These are phyloP conservation scores for Zaprionus bogoriensis DNA, from an alignment of 2,888 invertebrate genomes.

Conservation along the genomic window DNA sequence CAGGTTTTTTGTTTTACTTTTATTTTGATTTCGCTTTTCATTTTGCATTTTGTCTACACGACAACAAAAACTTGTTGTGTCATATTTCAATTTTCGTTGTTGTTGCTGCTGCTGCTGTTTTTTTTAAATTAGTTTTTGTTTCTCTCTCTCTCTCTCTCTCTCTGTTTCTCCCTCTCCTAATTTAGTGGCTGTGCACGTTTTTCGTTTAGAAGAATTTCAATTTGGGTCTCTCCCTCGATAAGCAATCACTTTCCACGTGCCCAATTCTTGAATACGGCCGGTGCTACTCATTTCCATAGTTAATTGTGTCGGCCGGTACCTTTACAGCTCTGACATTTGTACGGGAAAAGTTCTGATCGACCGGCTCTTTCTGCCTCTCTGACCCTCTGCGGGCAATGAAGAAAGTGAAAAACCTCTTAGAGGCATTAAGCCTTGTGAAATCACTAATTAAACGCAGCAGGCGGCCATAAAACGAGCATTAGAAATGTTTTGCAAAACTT, in stretches of 20 bases:
- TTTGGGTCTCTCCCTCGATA: slow-evolving; percentile 46
- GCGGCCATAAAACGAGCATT: not conserved
- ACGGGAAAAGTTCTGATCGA: slow-evolving; percentile 24
- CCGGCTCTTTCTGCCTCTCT: not conserved
- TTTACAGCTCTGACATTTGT: slow-evolving; percentile 17
- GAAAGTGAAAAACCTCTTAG: slow-evolving; percentile 51
- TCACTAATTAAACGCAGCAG: slow-evolving; percentile 8
- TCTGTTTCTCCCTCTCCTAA: not conserved
- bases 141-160: slow-evolving; percentile 10
- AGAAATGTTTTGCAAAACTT: not conserved
- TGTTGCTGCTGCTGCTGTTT: slow-evolving; percentile 12
- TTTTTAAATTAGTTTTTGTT: slow-evolving; percentile 46
- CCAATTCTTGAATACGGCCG: slow-evolving; percentile 34
- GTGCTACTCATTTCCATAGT: slow-evolving; percentile 58
- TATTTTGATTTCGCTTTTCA: slow-evolving; percentile 61
- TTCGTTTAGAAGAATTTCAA: slow-evolving; percentile 23
- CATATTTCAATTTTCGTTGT: slow-evolving; percentile 50
- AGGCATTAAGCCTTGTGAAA: not conserved
- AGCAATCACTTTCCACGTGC: slow-evolving; percentile 68
- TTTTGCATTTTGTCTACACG: slow-evolving; percentile 54
- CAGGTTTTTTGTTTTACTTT: slow-evolving; percentile 43
- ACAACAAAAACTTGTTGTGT: slow-evolving; percentile 61
- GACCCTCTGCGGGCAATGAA: not conserved
- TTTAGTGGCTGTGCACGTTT: slow-evolving; percentile 19
- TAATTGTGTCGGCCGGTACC: slow-evolving; percentile 50